phyloP scores from a whole-genome alignment of 1,140 invertebrate genomes.

The Orius insidiosus region DNA sequence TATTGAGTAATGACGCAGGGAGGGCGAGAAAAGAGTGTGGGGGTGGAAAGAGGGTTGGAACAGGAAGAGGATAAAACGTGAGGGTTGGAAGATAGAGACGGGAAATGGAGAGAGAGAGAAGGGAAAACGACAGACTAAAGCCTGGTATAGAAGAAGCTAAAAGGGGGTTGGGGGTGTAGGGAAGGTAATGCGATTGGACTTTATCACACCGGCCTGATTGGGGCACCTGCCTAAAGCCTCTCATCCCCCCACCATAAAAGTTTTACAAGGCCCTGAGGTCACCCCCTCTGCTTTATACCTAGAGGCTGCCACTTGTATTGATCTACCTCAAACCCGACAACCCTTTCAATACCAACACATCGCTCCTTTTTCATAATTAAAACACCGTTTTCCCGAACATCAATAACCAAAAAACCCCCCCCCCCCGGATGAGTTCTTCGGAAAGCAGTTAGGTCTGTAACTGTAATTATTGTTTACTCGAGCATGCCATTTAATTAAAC shows the following conservation, averaged over 20 bases:
- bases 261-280: conserved; percentile 9
- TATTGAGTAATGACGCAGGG: conserved; percentile 8
- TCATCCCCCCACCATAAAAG: conserved; percentile 2
- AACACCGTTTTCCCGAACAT: no score
- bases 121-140: background rate
- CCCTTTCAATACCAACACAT: background rate
- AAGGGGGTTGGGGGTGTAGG: background rate
- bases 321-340: background rate
- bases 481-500: no score
- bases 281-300: conserved; percentile 4
- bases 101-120: conserved; percentile 1
- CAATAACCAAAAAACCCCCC: no score
- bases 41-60: background rate
- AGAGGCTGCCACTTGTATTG: conserved; percentile 8
- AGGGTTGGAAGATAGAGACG: background rate
- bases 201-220: conserved; percentile 7
- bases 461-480: no score
- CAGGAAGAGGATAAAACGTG: background rate
- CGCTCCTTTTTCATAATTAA: no score
- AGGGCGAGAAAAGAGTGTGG: background rate
- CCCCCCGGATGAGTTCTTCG: no score
- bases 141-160: background rate
- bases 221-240: conserved; percentile 5
- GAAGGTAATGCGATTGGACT: conserved; percentile 7
- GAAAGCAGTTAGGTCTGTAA: no score